Percentiles rank a stretch among this genome's conserved stretches.
These are phyloP conservation scores for Pogoniulus pusillus DNA, from an alignment of 2,797 vertebrate genomes.

Conservation along the genomic window DNA sequence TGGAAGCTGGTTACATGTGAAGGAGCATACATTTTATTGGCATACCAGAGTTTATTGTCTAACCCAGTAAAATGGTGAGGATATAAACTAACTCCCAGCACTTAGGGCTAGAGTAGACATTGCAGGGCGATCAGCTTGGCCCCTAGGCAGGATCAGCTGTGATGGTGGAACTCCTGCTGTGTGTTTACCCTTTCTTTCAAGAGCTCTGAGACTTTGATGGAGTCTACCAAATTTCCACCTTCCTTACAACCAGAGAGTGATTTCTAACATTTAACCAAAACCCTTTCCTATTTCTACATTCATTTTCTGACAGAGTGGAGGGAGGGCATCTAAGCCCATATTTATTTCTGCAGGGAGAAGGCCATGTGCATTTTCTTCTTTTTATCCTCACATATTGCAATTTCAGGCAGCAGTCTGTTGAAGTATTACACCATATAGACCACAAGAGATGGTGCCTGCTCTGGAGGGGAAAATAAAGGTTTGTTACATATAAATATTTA, in stretches of 20 bases:
- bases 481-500: neutral
- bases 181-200: neutral
- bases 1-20: neutral
- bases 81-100: neutral
- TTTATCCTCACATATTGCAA: neutral
- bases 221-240: neutral
- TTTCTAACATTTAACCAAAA: neutral
- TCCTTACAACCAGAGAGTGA: neutral
- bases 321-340: neutral
- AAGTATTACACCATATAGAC: neutral
- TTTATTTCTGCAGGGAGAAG: neutral
- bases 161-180: fast-evolving
- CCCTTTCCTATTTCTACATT: neutral
- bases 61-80: neutral
- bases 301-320: neutral
- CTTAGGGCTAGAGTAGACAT: neutral
- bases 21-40: neutral
- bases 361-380: neutral
- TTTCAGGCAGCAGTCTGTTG: slow-evolving; percentile 1
- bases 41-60: neutral
- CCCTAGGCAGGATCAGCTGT: neutral
- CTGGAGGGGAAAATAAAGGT: neutral
- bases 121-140: neutral
- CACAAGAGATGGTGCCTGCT: neutral
- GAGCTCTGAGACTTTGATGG: too few species aligned